phyloP scores from a whole-genome alignment of 2,888 invertebrate genomes.

The Agrochola litura region DNA sequence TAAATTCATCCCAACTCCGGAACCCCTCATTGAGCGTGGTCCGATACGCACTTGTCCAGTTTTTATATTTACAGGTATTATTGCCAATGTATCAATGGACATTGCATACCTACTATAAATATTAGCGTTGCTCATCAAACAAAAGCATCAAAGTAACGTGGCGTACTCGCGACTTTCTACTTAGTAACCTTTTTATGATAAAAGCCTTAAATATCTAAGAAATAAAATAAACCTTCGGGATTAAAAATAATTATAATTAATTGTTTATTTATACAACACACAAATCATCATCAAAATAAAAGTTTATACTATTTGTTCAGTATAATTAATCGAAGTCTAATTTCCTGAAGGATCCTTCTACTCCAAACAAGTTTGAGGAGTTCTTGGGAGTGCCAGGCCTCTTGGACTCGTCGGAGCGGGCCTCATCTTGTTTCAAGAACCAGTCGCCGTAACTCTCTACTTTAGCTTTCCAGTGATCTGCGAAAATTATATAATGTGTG shows the following conservation, averaged over 20 bases:
- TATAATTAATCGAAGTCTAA: constrained; percentile 84
- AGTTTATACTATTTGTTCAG: constrained; percentile 26
- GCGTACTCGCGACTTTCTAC: not conserved
- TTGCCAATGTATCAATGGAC: not conserved
- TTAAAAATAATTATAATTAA: constrained; percentile 9
- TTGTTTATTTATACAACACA: constrained; percentile 30
- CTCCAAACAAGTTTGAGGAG: constrained; percentile 81
- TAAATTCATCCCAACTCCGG: too few relatives aligned
- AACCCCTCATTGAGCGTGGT: too few relatives aligned
- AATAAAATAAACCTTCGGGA: not conserved
- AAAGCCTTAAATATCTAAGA: not conserved
- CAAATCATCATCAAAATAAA: constrained; percentile 10
- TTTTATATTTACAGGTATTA: not conserved
- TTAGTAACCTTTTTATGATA: not conserved
- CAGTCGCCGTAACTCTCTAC: constrained; percentile 77
- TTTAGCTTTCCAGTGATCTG: constrained; percentile 79
- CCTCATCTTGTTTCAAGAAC: constrained; percentile 75
- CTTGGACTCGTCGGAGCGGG: constrained; percentile 87
- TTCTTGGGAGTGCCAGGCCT: constrained; percentile 84
- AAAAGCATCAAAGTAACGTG: not conserved
- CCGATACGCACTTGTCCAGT: too few relatives aligned
- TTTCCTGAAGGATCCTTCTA: constrained; percentile 84
- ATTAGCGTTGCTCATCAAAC: not conserved
- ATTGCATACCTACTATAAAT: not conserved
- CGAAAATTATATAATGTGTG: constrained; percentile 72